Evolutionary conservation across 2,113 vertebrate genomes (phyloP), one percentile per base, ranked within the genome.

Genomic region (Phyllostomus hastatus): DNA sequence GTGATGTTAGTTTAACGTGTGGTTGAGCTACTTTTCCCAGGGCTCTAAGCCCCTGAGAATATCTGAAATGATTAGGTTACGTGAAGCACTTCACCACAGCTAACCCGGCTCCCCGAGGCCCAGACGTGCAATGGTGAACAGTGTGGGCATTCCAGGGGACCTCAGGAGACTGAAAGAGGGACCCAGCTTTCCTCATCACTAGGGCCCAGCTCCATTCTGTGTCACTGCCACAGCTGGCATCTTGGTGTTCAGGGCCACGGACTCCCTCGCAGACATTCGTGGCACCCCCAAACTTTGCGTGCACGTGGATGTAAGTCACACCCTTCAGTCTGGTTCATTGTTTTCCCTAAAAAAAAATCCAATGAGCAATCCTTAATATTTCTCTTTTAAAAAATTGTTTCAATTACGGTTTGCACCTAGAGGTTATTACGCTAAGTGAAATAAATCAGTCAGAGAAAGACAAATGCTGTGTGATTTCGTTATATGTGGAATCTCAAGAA

Each of bases 211-310:
- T 67, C 98, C 98, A 5, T 98, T 99, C 66, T 99, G 98, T 33
- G 98, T 98, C 50, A 97, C 97, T 72, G 98, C 98, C 14, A 98
- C 98, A 5, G 98, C 98, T 2, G 98, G 98, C 7, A 99, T 98
- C 41, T 98, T 98, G 0, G 98, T 98, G 14, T 98, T 97, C 2
- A 97, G 98, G 48, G 98, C 97, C 15, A 98, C 99, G 12, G 98
- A 98, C 92, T 98, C 98, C 75, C 97, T 98, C 3, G 97, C 98
- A 28, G 98, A 98, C 54, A 89, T 98, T 64, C 98, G 98, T 95
- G 85, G 98, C 17, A 96, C 69, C 52, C 93, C 98, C 64, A 87
- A 57, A 11, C 96, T 99, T 35, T 98, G 98, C 98, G 98, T 98
- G 97, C 98, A 98, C 38, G 98, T 98, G 26, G 98, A 98, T 41